Conservation (phyloP, 2,888 invertebrate species). For the Lissocephala sabroskyi region DNA sequence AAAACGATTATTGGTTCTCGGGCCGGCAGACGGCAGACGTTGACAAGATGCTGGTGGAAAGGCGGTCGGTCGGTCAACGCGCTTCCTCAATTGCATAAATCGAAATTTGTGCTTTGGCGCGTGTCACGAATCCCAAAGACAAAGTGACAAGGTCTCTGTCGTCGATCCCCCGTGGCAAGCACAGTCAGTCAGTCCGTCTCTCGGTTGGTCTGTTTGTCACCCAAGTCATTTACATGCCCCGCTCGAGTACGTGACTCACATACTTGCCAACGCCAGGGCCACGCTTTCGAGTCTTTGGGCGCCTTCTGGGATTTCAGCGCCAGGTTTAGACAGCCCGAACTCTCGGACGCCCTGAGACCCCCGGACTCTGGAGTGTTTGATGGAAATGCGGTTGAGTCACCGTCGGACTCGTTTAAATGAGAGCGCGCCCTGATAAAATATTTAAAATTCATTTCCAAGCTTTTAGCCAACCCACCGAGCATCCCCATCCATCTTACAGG, state of each 20-base stretch:
- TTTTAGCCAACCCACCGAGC: slow-evolving; percentile 46
- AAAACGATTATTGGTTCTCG: slow-evolving; percentile 49
- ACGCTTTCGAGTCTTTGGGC: slow-evolving; percentile 13
- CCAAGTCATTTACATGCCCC: slow-evolving; percentile 64
- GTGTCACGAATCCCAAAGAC: slow-evolving; percentile 56
- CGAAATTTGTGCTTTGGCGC: slow-evolving; percentile 62
- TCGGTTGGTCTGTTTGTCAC: slow-evolving; percentile 55
- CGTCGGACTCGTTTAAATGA: slow-evolving; percentile 24
- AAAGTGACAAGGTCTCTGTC: slow-evolving; percentile 46
- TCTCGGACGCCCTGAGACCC: no score
- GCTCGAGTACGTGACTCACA: slow-evolving; percentile 57
- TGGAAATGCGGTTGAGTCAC: slow-evolving; percentile 52
- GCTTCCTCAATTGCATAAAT: slow-evolving; percentile 65
- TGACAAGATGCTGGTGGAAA: no score
- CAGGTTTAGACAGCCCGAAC: slow-evolving; percentile 5
- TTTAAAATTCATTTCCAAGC: slow-evolving; percentile 63
- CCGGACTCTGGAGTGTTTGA: no score
- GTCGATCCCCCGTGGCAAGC: neutral
- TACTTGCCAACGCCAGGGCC: slow-evolving; percentile 28
- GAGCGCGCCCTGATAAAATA: slow-evolving; percentile 54
- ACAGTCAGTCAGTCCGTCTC: slow-evolving; percentile 10
- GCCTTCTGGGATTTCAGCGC: slow-evolving; percentile 36
- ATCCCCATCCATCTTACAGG: no score
- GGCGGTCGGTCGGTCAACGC: slow-evolving; percentile 2
- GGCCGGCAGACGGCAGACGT: no score